Percentiles rank a stretch among this genome's conserved stretches.
These are phyloP conservation scores for Mastigias papua DNA, from an alignment of 30 jellyfish, hydroid and myxozoan genomes.

Conservation along the genomic window DNA sequence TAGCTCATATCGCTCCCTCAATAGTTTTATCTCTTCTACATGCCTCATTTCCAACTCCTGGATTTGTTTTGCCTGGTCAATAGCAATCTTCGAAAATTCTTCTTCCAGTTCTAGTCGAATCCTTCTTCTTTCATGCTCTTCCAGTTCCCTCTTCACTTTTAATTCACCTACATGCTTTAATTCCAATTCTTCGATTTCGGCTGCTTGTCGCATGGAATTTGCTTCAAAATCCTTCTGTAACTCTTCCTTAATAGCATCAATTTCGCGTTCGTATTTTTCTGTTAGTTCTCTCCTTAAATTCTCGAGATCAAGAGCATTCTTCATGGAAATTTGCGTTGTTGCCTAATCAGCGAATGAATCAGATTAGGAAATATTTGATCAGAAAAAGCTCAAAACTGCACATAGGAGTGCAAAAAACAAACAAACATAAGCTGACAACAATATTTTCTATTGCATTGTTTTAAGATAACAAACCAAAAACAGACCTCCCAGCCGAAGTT, in stretches of 20 bases:
- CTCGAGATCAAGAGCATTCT: conserved; percentile 72
- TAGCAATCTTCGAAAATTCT: conserved; percentile 38
- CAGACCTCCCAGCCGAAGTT: too few species aligned
- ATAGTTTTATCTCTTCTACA: conserved; percentile 32
- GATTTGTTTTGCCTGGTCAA: conserved; percentile 46
- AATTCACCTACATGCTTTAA: conserved; percentile 37
- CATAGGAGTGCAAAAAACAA: too few species aligned
- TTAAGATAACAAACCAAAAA: too few species aligned
- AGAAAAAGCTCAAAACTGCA: too few species aligned
- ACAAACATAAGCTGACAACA: too few species aligned
- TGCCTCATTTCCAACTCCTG: conserved; percentile 55
- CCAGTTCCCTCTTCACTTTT: conserved; percentile 9
- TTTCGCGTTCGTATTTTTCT: conserved; percentile 52
- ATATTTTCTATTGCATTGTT: too few species aligned
- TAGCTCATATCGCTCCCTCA: conserved; percentile 17
- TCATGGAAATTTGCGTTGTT: conserved; percentile 63
- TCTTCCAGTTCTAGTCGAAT: conserved; percentile 35
- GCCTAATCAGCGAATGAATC: conserved; percentile 1
- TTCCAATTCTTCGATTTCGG: conserved; percentile 60
- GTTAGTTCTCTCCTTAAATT: conserved; percentile 10
- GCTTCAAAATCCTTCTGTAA: conserved; percentile 64
- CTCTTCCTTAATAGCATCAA: conserved; percentile 66
- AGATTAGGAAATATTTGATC: too few species aligned
- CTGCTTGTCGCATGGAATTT: conserved; percentile 68
- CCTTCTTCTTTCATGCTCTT: conserved; percentile 24